Evolutionary conservation across 2,797 vertebrate genomes (phyloP), one percentile per base, ranked within the genome.

Genomic region (Hyperoplus lanceolatus): DNA sequence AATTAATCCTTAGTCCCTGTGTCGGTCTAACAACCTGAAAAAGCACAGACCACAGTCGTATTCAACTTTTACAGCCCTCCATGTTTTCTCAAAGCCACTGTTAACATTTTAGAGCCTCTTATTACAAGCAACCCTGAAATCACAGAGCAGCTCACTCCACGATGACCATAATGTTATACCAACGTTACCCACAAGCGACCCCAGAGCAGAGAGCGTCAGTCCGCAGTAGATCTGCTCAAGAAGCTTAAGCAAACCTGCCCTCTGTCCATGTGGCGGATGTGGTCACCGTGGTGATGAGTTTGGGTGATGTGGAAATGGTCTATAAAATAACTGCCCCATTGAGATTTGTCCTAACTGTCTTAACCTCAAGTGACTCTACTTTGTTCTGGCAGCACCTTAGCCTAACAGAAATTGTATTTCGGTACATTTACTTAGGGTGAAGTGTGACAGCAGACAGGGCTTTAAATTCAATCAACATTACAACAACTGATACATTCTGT

Each of bases 141-240:
- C 84, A 87, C 77, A 87, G 70, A 77, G 85, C 50, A 70, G 74
- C 75, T 77, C 70, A 21, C 63, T 82, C 77, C 77, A 53, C 64
- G 14, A 51, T 54, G 81, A 89, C 90, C 90, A 85, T 86, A 90
- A 90, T 88, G 76, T 75, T 80, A 75, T 38, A 75, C 79, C 50
- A 21, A 62, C 75, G 3, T 84, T 80, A 68, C 82, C 89, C 87
- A 61, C 85, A 81, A 75, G 76, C 53, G 8, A 77, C 83, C 75
- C 81, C 79, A 65, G 65, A 66, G 42, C 72, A 66, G 70, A 76
- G 76, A 75, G 46, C 3, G 54, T 78, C 70, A 42, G 36, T 58
- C 80, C 43, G 1, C 51, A 11, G 64, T 10, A 7, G 60, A 48
- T 61, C 6, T 64, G 48, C 16, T n/a, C 42, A 3, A 39, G 41